Conservation (phyloP, 2,888 invertebrate species). For the Catocala fraxini region DNA sequence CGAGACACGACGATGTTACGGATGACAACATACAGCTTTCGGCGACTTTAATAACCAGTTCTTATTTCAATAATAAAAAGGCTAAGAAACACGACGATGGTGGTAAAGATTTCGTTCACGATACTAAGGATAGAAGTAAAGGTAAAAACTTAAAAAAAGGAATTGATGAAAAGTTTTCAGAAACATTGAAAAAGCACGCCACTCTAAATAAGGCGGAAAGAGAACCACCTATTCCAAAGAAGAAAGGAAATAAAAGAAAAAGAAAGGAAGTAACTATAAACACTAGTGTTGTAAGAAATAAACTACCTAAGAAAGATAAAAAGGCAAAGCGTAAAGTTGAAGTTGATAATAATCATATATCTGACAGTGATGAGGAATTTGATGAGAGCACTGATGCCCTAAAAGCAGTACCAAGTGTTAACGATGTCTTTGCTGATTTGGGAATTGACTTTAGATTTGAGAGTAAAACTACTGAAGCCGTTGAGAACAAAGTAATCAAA, state of each 20-base stretch:
- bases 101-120: conserved; percentile 30
- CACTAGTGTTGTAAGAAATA: conserved; percentile 54
- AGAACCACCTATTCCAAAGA: conserved; percentile 61
- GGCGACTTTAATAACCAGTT: conserved; percentile 79
- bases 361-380: conserved; percentile 53
- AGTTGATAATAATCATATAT: conserved; percentile 24
- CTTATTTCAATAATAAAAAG: conserved; percentile 76
- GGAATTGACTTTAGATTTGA: conserved; percentile 70
- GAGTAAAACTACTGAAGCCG: conserved; percentile 23
- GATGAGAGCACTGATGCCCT: conserved; percentile 57
- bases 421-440: conserved; percentile 75
- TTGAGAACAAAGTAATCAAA: conserved; percentile 22
- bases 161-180: conserved; percentile 68
- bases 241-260: conserved; percentile 63
- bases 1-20: conserved; percentile 72
- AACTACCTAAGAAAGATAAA: conserved; percentile 53
- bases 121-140: conserved; percentile 41
- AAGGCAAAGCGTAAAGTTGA: conserved; percentile 47
- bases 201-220: conserved; percentile 67
- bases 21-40: conserved; percentile 77
- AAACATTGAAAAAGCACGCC: conserved; percentile 77
- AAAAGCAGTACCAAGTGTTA: conserved; percentile 81
- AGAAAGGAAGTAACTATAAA: conserved; percentile 67
- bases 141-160: conserved; percentile 42
- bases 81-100: conserved; percentile 35